Base-by-base conservation (phyloP, 2,113 vertebrate genomes). In the Sturnus vulgaris region DNA sequence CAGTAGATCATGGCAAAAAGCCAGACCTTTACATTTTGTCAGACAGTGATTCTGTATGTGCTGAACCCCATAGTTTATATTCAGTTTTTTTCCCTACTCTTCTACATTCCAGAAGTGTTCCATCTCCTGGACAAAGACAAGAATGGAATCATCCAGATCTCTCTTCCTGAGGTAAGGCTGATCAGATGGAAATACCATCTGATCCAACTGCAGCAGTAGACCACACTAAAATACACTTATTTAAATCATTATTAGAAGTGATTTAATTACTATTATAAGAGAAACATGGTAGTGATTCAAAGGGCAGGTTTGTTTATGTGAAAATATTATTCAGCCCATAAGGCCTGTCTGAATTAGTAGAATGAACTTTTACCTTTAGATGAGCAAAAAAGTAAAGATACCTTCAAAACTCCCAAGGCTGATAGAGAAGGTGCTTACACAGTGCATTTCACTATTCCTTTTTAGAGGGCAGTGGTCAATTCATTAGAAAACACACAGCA, bases 91-190 rank as follows among this genome's bases (percentile, higher is more conserved):
- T 19, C 21, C 0, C 40, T 27, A 10, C 53, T 63, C 61, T 91
- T 94, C 59, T 68, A 13, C 25, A 33, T 95, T 96, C 88, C 86
- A 98, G 98, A 97, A 95, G 46, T 95, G 24, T 98, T 98, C 84
- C 39, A 33, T 18, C 93, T 97, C 23, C 72, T 98, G 93, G 97
- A 98, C 91, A 97, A 97, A 96, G 92, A 97, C 35, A 96, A 91
- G 64, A 82, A 27, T 28, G 97, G 97, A 88, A 50, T 44, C 12
- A 31, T 98, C 55, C 96, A 95, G 35, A 94, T 98, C 16, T 97
- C 97, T 70, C 69, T 98, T 94, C 84, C 97, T 90, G 97, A 98
- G 97, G 98, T 98, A 94, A 95, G 84, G 10, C 52, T 79, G 47
- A 20, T 86, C 53, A 59, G 42, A 50, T 19, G n/a, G 25, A 82